Percentiles rank a stretch among this genome's conserved stretches.
Conservation (phyloP, 2,797 vertebrate genomes). For the Microctenopoma stevenorrisi region DNA sequence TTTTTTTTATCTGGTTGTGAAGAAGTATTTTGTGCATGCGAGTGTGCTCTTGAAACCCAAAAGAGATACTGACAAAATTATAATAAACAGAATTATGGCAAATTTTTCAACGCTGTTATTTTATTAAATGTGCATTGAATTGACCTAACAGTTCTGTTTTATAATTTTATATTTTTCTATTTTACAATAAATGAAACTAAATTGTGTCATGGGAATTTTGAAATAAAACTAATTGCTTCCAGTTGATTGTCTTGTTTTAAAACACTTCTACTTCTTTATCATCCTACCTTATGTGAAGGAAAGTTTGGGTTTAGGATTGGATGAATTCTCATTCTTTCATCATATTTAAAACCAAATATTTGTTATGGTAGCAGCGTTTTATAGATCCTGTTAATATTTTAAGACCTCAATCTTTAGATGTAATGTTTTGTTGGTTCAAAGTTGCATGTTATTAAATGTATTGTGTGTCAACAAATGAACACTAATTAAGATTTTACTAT, state of each 20-base stretch:
- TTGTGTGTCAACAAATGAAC: no score
- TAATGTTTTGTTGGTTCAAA: no score
- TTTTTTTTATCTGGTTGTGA: slow-evolving; percentile 15
- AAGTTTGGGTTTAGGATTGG: slow-evolving; percentile 4
- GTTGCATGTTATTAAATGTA: no score
- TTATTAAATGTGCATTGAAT: background rate
- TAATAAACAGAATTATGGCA: slow-evolving; percentile 4
- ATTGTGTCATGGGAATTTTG: background rate
- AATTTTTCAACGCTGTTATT: background rate
- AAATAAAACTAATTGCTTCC: slow-evolving; percentile 32
- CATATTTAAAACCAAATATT: no score
- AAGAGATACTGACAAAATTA: background rate
- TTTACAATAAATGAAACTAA: background rate
- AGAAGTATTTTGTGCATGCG: background rate
- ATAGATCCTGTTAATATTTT: no score
- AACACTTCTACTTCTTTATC: background rate
- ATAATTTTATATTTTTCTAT: slow-evolving; percentile 27
- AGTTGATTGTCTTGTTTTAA: slow-evolving; percentile 16
- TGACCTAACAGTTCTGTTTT: background rate
- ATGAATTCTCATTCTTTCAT: background rate
- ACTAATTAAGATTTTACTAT: background rate
- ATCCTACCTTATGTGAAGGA: background rate
- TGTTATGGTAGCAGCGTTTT: no score
- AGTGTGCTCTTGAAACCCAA: background rate
- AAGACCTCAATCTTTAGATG: no score